Conservation (phyloP, 2,888 invertebrate genomes). For the Sphinx pinastri region DNA sequence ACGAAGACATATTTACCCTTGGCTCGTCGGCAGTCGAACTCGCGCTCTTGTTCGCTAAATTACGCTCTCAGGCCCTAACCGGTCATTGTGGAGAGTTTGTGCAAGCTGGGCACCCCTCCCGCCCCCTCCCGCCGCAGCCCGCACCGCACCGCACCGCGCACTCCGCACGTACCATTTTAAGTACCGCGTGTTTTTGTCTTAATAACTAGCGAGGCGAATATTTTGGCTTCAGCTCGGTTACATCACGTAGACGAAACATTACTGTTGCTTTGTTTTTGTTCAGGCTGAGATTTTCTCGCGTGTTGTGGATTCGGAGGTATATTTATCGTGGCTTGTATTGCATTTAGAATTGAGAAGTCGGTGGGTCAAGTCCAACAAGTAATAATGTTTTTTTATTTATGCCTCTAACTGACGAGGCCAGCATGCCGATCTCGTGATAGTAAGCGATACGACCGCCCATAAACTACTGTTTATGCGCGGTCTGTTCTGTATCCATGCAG, state of each 20-base stretch:
- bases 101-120: conserved; percentile 27
- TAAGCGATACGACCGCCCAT: too few species aligned
- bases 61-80: conserved; percentile 40
- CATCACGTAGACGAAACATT: conserved; percentile 20
- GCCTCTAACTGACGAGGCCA: too few species aligned
- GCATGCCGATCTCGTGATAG: too few species aligned
- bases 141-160: not conserved
- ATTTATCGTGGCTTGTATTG: too few species aligned
- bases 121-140: not conserved
- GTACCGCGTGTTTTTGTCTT: conserved; percentile 24
- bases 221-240: conserved; percentile 23
- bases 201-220: conserved; percentile 21
- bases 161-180: conserved; percentile 26
- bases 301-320: too few species aligned
- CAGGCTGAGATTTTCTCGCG: too few species aligned
- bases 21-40: conserved; percentile 29
- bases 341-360: too few species aligned
- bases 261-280: conserved; percentile 31
- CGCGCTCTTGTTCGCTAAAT: conserved; percentile 40
- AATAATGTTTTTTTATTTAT: too few species aligned
- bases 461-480: too few species aligned
- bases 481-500: too few species aligned
- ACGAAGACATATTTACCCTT: conserved; percentile 42
- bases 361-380: too few species aligned
- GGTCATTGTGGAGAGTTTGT: conserved; percentile 38